phyloP scores from a whole-genome alignment of 2,797 vertebrate species.

The Somateria mollissima region DNA sequence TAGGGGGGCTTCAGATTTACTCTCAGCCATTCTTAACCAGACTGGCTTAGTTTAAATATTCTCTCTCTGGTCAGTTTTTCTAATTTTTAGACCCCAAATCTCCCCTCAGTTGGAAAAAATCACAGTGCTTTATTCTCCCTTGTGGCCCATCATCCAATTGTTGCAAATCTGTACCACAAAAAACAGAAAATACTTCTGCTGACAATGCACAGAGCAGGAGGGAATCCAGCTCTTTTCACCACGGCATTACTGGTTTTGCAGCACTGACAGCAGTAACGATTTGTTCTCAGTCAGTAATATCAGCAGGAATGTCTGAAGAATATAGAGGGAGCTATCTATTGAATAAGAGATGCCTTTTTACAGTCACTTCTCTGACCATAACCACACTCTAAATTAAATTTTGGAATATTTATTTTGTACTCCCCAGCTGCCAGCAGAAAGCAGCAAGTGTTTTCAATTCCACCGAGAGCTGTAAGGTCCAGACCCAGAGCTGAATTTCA shows the following conservation, averaged over 20 bases:
- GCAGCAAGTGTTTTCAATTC: neutral
- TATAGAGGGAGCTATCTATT: neutral
- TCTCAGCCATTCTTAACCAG: neutral
- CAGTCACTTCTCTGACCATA: neutral
- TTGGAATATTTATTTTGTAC: neutral
- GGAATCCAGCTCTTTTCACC: neutral
- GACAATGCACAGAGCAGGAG: neutral
- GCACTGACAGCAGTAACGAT: neutral
- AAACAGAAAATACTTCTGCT: neutral
- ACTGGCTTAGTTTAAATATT: neutral
- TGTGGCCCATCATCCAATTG: neutral
- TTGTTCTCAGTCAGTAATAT: neutral
- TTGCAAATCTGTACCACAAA: neutral
- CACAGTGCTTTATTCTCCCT: neutral
- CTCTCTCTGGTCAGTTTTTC: neutral
- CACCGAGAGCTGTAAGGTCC: neutral
- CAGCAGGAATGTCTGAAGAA: conserved; percentile 3
- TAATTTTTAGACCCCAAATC: neutral
- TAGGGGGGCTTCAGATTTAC: neutral
- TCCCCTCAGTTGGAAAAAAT: neutral
- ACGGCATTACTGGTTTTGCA: neutral
- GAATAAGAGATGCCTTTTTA: neutral
- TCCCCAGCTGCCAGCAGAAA: neutral
- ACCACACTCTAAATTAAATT: neutral
- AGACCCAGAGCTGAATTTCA: neutral